These are phyloP conservation scores for Melanotaenia pygmaea DNA, from an alignment of 2,797 vertebrate species.

Conservation along the genomic window DNA sequence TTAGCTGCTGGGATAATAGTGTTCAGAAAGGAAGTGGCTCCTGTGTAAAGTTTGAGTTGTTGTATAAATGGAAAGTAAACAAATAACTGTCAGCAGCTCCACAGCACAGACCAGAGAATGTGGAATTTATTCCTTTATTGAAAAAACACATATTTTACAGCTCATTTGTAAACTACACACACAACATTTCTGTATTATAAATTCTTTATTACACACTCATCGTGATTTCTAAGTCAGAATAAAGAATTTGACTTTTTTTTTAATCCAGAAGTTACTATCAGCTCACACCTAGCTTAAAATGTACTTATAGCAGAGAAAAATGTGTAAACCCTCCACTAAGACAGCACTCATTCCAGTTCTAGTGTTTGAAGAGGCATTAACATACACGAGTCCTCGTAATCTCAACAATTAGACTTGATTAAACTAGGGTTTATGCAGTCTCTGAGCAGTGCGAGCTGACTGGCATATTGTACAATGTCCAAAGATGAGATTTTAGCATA, in stretches of 20 bases:
- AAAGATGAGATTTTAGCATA: conserved; percentile 42
- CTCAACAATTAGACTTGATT: conserved; percentile 74
- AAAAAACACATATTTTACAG: conserved; percentile 31
- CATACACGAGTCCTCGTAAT: conserved; percentile 72
- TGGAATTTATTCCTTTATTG: conserved; percentile 19
- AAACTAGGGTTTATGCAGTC: conserved; percentile 65
- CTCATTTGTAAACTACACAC: conserved; percentile 20
- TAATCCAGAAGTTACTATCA: conserved; percentile 64
- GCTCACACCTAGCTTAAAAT: conserved; percentile 64
- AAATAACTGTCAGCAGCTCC: conserved; percentile 25
- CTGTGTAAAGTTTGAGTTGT: conserved; percentile 31
- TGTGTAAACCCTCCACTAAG: conserved; percentile 65
- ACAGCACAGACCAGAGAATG: conserved; percentile 6
- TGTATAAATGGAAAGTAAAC: conserved; percentile 44
- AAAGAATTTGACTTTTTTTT: conserved; percentile 57
- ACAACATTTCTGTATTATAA: conserved; percentile 35
- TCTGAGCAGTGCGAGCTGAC: conserved; percentile 44
- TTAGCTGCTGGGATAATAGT: conserved; percentile 58
- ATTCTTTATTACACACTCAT: conserved; percentile 33
- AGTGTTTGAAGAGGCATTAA: conserved; percentile 73
- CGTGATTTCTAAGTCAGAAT: conserved; percentile 35
- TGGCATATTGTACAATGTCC: conserved; percentile 30
- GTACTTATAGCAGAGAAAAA: conserved; percentile 59
- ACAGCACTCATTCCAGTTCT: conserved; percentile 66
- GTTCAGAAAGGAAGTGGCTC: conserved; percentile 58